Evolutionary conservation across 1,140 invertebrate species (phyloP).

Genomic region (Anadara kagoshimensis): DNA sequence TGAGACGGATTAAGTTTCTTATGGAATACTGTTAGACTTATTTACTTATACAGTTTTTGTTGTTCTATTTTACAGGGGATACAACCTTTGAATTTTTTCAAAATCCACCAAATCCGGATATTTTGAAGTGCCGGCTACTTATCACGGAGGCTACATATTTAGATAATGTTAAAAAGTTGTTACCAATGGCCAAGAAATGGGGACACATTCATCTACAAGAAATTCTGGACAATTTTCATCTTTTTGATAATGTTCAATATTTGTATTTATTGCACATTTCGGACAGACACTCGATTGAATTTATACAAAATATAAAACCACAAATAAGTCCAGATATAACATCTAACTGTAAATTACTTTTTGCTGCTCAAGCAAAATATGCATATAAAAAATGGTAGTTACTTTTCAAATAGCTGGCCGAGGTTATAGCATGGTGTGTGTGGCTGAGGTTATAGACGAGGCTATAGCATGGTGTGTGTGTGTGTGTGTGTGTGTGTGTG

Average conservation of each 20-base stretch:
- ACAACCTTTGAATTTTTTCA: constrained; percentile 62
- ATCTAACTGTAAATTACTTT: too few relatives aligned
- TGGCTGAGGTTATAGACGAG: too few relatives aligned
- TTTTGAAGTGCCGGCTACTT: constrained; percentile 60
- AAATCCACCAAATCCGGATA: constrained; percentile 55
- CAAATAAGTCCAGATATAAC: too few relatives aligned
- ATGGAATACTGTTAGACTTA: too few relatives aligned
- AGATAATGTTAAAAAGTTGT: constrained; percentile 37
- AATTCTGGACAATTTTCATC: constrained; percentile 45
- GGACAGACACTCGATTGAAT: constrained; percentile 51
- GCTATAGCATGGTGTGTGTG: too few relatives aligned
- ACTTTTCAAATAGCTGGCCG: too few relatives aligned
- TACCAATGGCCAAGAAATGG: constrained; percentile 41
- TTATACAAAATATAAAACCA: constrained; percentile 38
- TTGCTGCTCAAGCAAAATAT: too few relatives aligned
- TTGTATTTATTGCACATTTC: constrained; percentile 61
- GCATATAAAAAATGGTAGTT: too few relatives aligned
- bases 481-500: too few relatives aligned
- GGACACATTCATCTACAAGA: constrained; percentile 60
- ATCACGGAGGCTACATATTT: constrained; percentile 63
- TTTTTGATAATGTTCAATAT: constrained; percentile 48
- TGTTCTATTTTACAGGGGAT: constrained; percentile 55
- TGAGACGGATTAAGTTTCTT: too few relatives aligned
- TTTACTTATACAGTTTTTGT: background rate
- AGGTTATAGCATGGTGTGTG: too few relatives aligned